Base-by-base conservation (phyloP, 1,140 invertebrate species). In the Fopius arisanus region DNA sequence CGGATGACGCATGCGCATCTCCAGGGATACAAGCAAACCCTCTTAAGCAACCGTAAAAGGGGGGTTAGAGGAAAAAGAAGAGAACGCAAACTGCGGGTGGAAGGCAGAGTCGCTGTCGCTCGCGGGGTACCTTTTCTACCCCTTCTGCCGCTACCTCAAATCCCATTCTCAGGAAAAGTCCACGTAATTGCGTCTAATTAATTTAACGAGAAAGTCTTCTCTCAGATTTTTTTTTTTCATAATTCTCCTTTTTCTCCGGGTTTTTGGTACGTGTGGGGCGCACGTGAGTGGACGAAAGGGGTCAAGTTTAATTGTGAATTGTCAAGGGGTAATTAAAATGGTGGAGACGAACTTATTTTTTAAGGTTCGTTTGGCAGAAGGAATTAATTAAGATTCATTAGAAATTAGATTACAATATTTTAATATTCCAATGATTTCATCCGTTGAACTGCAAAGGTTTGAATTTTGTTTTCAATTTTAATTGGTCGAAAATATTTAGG, bases 1-100 rank as follows among this genome's bases (percentile, higher is more conserved):
- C 87, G 86, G 87, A 88, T 88, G 87, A 88, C 86, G 86, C 86
- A 88, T 87, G 86, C 86, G 85, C 86, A 84, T 88, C 87, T 88
- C 86, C 54, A 69, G 86, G 85, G 86, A 87, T 87, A 88, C 87
- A 88, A 87, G 87, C 84, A 88, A 88, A 88, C 86, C 87, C 87
- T 88, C 87, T 88, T 88, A 88, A 67, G 70, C 70, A 65, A 66
- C 37, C 33, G 62, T 31, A 19, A n/a, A 23, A 51, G 26, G 51
- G 48, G 41, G 41, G 73, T 29, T 12, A 26, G 28, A 21, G 21
- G 41, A 26, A 33, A 40, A 51, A 19, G 40, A 37, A 65, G 29
- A 12, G 62, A 51, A 67, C 29, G 63, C 19, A 51, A 51, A 51
- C 48, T 51, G 21, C 16, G 63, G 62, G 26, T 12, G 31, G 69